Percentiles rank a stretch among this genome's conserved stretches.
Conservation (phyloP, 2,797 vertebrate species). For the Merluccius polli region DNA sequence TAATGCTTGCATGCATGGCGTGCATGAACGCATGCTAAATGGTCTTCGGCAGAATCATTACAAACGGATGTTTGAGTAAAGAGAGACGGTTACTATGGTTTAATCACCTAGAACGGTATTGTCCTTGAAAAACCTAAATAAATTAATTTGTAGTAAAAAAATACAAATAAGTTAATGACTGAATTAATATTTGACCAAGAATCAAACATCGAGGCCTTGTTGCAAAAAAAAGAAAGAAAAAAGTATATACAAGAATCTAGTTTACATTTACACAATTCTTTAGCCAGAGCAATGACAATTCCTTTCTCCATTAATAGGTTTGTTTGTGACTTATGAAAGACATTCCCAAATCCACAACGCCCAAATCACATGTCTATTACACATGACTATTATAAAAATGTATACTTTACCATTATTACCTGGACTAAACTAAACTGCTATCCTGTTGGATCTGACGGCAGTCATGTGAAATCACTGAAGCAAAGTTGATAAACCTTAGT, state of each 20-base stretch:
- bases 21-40: too few species aligned
- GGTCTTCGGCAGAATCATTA: too few species aligned
- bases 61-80: neutral
- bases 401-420: neutral
- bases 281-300: neutral
- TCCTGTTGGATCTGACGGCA: neutral
- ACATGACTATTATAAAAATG: neutral
- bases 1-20: neutral
- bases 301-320: neutral
- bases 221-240: neutral
- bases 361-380: neutral
- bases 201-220: neutral
- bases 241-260: neutral
- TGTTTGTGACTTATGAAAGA: neutral
- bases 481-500: neutral
- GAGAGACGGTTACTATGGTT: neutral
- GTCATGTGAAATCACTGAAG: neutral
- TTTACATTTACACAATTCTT: constrained; percentile 1
- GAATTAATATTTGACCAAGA: neutral
- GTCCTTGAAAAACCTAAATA: neutral
- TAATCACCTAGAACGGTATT: neutral
- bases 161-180: neutral
- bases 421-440: neutral
- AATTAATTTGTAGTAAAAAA: neutral
- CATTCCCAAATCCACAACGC: neutral